Conservation (phyloP, 2,888 invertebrate genomes). For the Ceriagrion tenellum region DNA sequence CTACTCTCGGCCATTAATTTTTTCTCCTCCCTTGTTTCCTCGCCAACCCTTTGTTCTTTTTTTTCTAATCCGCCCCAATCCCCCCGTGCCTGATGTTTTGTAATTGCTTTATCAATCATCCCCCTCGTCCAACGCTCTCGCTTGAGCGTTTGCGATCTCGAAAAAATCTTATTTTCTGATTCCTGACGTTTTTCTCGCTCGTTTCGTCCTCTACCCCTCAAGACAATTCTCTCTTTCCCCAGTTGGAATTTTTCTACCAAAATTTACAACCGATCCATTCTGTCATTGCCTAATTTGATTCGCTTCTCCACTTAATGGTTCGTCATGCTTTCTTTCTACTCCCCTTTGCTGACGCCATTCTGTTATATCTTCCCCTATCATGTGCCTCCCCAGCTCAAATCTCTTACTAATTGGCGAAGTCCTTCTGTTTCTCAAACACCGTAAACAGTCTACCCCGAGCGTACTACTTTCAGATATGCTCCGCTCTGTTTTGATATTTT, state of each 20-base stretch:
- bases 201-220: too few relatives aligned
- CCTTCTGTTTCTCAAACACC: not conserved
- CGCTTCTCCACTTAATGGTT: too few relatives aligned
- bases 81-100: not conserved
- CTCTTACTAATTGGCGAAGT: not conserved
- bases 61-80: not conserved
- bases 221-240: not conserved
- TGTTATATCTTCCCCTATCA: not conserved
- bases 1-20: not conserved
- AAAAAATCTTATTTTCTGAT: not conserved
- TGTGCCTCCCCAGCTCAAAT: not conserved
- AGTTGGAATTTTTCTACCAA: too few relatives aligned
- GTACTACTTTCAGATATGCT: not conserved
- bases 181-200: not conserved
- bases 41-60: not conserved
- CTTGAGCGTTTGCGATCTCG: not conserved
- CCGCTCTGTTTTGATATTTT: not conserved
- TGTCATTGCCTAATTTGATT: too few relatives aligned
- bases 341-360: not conserved
- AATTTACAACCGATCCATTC: too few relatives aligned
- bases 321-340: too few relatives aligned
- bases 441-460: not conserved
- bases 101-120: constrained; percentile 3
- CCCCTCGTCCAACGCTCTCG: not conserved
- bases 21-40: not conserved